phyloP scores from a whole-genome alignment of 2,113 vertebrate species.

The Psammodynastes pulverulentus region DNA sequence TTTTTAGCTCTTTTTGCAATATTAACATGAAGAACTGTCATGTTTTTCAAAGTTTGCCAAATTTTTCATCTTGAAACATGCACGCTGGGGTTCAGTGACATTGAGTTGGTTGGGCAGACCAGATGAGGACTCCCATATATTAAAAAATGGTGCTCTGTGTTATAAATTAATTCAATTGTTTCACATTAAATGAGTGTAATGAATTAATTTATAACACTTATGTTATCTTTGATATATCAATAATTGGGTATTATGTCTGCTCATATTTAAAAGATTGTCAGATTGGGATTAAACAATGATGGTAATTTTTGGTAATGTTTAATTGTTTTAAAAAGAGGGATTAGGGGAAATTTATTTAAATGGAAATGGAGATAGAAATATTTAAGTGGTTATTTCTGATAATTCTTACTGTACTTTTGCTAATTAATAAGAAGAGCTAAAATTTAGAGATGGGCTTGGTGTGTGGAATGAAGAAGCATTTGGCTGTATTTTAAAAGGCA shows the following conservation, averaged over 20 bases:
- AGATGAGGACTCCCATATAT: not conserved
- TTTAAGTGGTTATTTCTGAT: not conserved
- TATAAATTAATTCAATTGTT: not conserved
- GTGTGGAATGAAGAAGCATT: not conserved
- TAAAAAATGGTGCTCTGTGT: not conserved
- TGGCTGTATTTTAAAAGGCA: not conserved
- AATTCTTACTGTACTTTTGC: not conserved
- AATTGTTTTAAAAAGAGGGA: not conserved
- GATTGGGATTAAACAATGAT: not conserved
- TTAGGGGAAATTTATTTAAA: not conserved
- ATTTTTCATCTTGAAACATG: not conserved
- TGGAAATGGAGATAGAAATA: not conserved
- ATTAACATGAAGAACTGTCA: not conserved
- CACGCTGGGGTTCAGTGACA: not conserved
- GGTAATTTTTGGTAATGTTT: not conserved
- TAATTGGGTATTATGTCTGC: not conserved
- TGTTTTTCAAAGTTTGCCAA: not conserved
- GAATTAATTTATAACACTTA: not conserved
- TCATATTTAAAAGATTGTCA: not conserved
- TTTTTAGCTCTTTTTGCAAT: not conserved
- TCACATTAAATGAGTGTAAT: not conserved
- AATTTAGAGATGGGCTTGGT: not conserved
- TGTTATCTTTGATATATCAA: not conserved
- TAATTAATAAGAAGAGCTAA: not conserved
- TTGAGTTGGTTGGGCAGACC: not conserved